phyloP scores from a whole-genome alignment of 2,888 invertebrate genomes.

The Encarsia formosa region DNA sequence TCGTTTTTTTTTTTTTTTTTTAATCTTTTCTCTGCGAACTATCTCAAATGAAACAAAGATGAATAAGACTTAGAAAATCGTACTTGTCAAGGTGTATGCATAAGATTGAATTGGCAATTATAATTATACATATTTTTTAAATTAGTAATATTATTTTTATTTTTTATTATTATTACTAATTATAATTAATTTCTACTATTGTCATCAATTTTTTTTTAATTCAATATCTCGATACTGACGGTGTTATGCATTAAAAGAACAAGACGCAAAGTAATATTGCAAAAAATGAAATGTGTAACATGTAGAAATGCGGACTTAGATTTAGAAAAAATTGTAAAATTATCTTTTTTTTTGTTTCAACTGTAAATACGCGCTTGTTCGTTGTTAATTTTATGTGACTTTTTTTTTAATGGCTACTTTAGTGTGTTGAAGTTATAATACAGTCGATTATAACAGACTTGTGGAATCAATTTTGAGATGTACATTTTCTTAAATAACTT shows the following conservation, averaged over 20 bases:
- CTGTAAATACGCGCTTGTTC: conserved; percentile 29
- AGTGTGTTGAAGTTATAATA: conserved; percentile 7
- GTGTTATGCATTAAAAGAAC: conserved; percentile 11
- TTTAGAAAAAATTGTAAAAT: conserved; percentile 21
- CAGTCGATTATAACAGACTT: conserved; percentile 14
- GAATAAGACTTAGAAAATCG: conserved; percentile 15
- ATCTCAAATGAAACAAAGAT: conserved; percentile 8
- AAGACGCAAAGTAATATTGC: conserved; percentile 12
- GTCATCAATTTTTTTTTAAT: conserved; percentile 6
- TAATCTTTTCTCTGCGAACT: conserved; percentile 21
- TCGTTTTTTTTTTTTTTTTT: too few relatives aligned
- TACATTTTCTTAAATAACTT: conserved; percentile 26
- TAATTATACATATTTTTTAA: neutral
- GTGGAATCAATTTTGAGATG: conserved; percentile 21
- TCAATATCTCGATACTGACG: conserved; percentile 4
- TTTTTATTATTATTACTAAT: conserved; percentile 12
- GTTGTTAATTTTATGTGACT: conserved; percentile 25
- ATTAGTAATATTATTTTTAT: conserved; percentile 3
- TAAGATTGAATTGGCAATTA: conserved; percentile 19
- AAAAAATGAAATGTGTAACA: conserved; percentile 6
- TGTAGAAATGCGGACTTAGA: conserved; percentile 6
- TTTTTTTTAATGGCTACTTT: conserved; percentile 21
- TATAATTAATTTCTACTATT: neutral
- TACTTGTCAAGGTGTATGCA: conserved; percentile 7
- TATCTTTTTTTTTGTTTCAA: conserved; percentile 19